A percentile compares a stretch with the other conserved stretches of the same genome.
Evolutionary conservation across 2,888 invertebrate genomes (phyloP).

Genomic region (Drosophila niveifrons): DNA sequence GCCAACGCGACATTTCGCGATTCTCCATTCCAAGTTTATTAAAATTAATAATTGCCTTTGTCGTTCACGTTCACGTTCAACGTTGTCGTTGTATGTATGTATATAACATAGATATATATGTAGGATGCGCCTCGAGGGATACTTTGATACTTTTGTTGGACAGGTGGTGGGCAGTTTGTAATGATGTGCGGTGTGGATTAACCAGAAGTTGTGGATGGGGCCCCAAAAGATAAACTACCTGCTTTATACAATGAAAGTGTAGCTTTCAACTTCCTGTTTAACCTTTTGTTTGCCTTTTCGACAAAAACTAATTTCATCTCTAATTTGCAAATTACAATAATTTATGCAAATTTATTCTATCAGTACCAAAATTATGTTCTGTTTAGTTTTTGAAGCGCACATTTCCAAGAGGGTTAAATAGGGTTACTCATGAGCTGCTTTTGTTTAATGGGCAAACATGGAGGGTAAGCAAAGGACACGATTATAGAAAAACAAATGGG

Average conservation of each 20-base stretch:
- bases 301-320: constrained; percentile 14
- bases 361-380: neutral
- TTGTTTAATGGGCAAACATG: neutral
- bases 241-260: too few relatives aligned
- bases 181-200: constrained; percentile 23
- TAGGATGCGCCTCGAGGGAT: constrained; percentile 45
- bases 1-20: neutral
- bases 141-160: constrained; percentile 26
- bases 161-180: constrained; percentile 26
- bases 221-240: neutral
- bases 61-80: constrained; percentile 13
- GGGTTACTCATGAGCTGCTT: neutral
- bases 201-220: neutral
- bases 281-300: constrained; percentile 1
- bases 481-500: neutral
- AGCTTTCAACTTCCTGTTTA: constrained; percentile 11
- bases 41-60: constrained; percentile 77
- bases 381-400: neutral
- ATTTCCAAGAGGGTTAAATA: neutral
- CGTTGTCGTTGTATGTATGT: constrained; percentile 46
- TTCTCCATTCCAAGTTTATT: constrained; percentile 66
- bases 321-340: constrained; percentile 8
- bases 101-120: constrained; percentile 6
- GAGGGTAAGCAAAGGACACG: neutral
- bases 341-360: constrained; percentile 24